Percentiles rank a stretch among this genome's conserved stretches.
These are phyloP conservation scores for Priapulus caudatus DNA, from an alignment of 2,888 invertebrate genomes.

Conservation along the genomic window DNA sequence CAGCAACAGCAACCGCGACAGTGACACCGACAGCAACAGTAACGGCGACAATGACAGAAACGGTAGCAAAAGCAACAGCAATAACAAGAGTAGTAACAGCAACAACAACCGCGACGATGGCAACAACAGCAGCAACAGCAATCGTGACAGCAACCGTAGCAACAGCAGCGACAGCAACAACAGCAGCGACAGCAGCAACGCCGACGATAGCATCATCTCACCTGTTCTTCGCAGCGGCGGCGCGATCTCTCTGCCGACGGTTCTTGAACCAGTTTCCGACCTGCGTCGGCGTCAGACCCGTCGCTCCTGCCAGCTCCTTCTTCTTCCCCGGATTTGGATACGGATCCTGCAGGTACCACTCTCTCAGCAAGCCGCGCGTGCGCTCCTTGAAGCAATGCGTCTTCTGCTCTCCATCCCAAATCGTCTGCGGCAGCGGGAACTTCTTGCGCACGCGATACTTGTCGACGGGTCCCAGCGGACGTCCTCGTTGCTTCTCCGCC, in stretches of 20 bases:
- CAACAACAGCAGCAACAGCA: too few relatives aligned
- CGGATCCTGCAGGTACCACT: constrained; percentile 97
- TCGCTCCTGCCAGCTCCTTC: constrained; percentile 74
- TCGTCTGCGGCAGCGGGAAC: constrained; percentile 77
- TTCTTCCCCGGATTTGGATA: constrained; percentile 90
- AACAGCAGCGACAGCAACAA: too few relatives aligned
- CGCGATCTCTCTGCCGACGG: constrained; percentile 69
- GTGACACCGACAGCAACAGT: too few relatives aligned
- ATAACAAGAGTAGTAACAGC: too few relatives aligned
- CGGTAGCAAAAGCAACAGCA: too few relatives aligned
- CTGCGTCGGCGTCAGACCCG: constrained; percentile 81
- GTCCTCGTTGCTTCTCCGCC: constrained; percentile 73
- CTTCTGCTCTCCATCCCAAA: constrained; percentile 93
- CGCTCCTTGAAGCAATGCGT: constrained; percentile 83
- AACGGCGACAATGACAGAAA: too few relatives aligned
- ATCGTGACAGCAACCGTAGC: too few relatives aligned
- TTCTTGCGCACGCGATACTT: constrained; percentile 86
- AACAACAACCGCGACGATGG: too few relatives aligned
- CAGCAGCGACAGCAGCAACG: too few relatives aligned
- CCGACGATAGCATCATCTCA: too few relatives aligned
- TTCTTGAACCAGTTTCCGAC: constrained; percentile 91
- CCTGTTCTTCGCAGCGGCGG: constrained; percentile 92
- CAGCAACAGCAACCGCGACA: too few relatives aligned
- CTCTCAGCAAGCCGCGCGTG: constrained; percentile 80
- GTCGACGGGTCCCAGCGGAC: constrained; percentile 84